Evolutionary conservation across 2,797 vertebrate genomes (phyloP).

Genomic region (Oreortyx pictus): DNA sequence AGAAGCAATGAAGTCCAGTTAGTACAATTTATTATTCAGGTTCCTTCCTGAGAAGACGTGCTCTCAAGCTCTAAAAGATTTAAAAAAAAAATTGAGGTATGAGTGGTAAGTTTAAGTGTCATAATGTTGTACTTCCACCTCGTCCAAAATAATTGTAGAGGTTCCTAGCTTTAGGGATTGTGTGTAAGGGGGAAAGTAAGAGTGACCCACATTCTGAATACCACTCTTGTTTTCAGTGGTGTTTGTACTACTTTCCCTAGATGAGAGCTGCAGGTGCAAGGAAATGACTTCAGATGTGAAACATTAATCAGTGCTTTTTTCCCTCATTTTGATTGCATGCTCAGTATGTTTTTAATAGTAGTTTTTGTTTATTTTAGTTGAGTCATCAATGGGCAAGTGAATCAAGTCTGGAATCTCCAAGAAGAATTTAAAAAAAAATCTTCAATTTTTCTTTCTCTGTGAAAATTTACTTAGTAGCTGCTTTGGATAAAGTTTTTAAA

Average conservation of each 20-base stretch:
- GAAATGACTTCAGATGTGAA: conserved; percentile 77
- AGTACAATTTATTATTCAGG: conserved; percentile 32
- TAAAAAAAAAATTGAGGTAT: conserved; percentile 37
- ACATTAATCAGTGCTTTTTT: conserved; percentile 60
- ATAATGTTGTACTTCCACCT: not conserved
- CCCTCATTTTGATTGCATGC: conserved; percentile 46
- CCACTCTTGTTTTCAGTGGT: conserved; percentile 62
- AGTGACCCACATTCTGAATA: conserved; percentile 62
- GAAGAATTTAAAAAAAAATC: not conserved
- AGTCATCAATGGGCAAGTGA: conserved; percentile 47
- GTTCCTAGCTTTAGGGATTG: conserved; percentile 47
- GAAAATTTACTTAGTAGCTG: conserved; percentile 28
- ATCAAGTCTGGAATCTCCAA: conserved; percentile 26
- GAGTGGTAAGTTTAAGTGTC: conserved; percentile 40
- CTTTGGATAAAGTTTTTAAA: conserved; percentile 14
- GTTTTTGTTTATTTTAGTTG: conserved; percentile 66
- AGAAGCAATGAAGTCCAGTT: conserved; percentile 50
- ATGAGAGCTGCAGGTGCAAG: conserved; percentile 68
- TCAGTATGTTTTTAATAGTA: conserved; percentile 68
- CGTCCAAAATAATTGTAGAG: conserved; percentile 52
- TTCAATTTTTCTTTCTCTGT: not conserved
- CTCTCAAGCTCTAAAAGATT: conserved; percentile 12
- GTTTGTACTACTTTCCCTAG: conserved; percentile 63
- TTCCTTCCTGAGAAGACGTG: conserved; percentile 39
- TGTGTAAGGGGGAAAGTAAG: conserved; percentile 16